These are phyloP conservation scores for Nasonia vitripennis DNA, from an alignment of 1,140 invertebrate genomes.

Conservation along the genomic window DNA sequence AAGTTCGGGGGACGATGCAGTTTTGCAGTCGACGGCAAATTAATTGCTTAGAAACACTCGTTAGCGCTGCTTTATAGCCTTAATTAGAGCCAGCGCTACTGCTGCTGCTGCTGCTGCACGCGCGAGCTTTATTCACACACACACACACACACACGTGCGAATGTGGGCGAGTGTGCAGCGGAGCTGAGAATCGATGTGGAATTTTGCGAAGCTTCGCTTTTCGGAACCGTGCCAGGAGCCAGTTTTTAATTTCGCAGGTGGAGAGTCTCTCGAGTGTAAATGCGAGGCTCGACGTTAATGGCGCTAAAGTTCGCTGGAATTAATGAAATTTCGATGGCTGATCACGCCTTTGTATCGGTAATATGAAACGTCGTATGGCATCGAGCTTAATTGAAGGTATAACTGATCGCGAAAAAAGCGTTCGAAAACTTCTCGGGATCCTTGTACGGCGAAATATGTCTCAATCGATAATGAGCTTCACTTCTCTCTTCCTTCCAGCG, in stretches of 20 bases:
- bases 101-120: conserved; percentile 2
- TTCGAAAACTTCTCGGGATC: not conserved
- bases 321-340: not conserved
- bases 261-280: not conserved
- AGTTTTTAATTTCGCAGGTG: not conserved
- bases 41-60: conserved; percentile 48
- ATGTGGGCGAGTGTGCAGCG: not conserved
- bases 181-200: not conserved
- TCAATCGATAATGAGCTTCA: conserved; percentile 22
- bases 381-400: not conserved
- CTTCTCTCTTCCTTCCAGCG: not conserved
- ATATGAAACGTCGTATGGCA: not conserved
- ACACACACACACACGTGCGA: too few species aligned
- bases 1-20: conserved; percentile 31
- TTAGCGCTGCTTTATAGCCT: conserved; percentile 44
- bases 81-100: conserved; percentile 23
- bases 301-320: not conserved
- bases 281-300: not conserved
- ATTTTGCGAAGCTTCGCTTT: not conserved
- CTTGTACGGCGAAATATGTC: not conserved
- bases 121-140: not conserved
- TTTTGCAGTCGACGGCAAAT: conserved; percentile 29
- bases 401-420: not conserved
- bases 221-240: conserved; percentile 2
- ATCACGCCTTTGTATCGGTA: not conserved